Conservation (phyloP, 2,888 invertebrate genomes). For the Andrena praecox region DNA sequence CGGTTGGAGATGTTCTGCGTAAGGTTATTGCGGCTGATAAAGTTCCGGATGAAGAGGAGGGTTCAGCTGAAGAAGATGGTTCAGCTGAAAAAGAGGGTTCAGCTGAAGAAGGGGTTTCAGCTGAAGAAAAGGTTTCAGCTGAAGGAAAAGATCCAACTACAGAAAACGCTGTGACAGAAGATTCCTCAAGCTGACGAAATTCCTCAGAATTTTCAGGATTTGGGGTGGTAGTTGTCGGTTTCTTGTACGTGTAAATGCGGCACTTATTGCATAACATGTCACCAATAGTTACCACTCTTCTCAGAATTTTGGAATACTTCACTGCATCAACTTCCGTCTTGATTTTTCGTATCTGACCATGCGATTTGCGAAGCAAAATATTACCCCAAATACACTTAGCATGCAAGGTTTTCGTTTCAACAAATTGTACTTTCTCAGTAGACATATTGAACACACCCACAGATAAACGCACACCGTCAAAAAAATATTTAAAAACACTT, state of each 20-base stretch:
- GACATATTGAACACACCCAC: not conserved
- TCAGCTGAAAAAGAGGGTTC: no score
- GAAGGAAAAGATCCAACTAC: not conserved
- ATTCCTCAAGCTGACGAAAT: not conserved
- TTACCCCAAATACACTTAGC: not conserved
- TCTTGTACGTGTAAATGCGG: not conserved
- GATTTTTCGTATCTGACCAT: not conserved
- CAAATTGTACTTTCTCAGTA: not conserved
- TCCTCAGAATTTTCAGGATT: not conserved
- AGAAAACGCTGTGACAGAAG: not conserved
- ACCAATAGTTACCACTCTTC: not conserved
- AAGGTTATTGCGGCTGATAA: not conserved
- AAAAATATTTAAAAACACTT: not conserved
- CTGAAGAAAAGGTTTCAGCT: not conserved
- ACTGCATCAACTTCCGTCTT: not conserved
- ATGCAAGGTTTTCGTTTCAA: slow-evolving; percentile 2
- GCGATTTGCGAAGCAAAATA: not conserved
- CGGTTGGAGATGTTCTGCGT: not conserved
- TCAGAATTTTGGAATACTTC: not conserved
- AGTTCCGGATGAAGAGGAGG: not conserved
- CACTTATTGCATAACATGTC: no score
- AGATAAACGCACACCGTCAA: not conserved
- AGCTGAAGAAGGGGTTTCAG: no score
- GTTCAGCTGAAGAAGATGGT: no score
- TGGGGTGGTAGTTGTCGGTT: not conserved